Base-by-base conservation (phyloP, 23 tunicate species). In the Halocynthia aurantium region DNA sequence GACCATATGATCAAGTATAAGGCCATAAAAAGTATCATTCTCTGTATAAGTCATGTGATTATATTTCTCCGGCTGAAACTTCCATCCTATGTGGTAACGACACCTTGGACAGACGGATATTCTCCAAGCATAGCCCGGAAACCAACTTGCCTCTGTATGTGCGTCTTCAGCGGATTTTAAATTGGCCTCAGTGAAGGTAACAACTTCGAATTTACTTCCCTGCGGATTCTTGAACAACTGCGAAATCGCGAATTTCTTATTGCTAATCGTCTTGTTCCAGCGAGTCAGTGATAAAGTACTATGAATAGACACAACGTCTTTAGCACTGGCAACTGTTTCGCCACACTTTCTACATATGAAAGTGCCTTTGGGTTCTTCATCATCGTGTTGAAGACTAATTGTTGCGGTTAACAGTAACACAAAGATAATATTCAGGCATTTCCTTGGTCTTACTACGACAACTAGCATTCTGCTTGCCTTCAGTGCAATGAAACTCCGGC, bases 171-270 rank as follows among this genome's bases (percentile, higher is more conserved):
- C 53, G 19, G 83, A 80, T 20, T 51, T 18, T 11, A 84, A 19
- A 61, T 70, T 50, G 6, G 89, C 89, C 12, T 77, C 44, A 10
- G 82, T 68, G 49, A 83, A 83, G 5, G 95, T 88, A 7, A 88
- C 73, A 52, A 88, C 87, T 57, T 83, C 85, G 52, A 88, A 88
- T 57, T 72, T 53, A 21, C 17, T 12, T 11, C 77, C 77, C 66
- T 88, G 87, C 4, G 95, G 95, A 73, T 88, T 88, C 57, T 71
- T 72, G 75, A 88, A 88, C 19, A 61, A 20, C 73, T 88, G 95
- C 8, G 78, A 54, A 10, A 53, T 74, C 6, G 56, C 31, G 5
- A 17, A 21, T 54, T 52, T 19, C 7, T 44, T 61, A 8, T 55
- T 66, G 50, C 71, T 51, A 18, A 84, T 52, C 10, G 89, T 78